These are phyloP conservation scores for Lottia gigantea DNA, from an alignment of 2,888 invertebrate species.

Conservation along the genomic window DNA sequence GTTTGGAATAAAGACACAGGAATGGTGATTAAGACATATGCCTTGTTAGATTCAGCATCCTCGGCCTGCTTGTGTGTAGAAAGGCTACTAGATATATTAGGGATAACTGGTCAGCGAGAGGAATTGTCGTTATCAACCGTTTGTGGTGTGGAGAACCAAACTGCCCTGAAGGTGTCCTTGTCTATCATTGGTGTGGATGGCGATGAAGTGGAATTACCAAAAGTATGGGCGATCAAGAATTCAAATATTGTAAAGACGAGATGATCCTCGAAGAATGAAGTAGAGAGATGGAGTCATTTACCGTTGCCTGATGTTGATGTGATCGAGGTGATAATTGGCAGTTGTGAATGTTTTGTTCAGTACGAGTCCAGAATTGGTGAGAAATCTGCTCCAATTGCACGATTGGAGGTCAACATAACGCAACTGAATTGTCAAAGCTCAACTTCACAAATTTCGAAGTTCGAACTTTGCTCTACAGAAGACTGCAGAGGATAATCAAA, in stretches of 20 bases:
- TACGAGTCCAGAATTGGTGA: background rate
- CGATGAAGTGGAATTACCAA: background rate
- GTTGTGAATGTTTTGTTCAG: slow-evolving; percentile 1
- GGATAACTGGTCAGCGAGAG: background rate
- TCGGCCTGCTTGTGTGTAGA: background rate
- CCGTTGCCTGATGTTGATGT: background rate
- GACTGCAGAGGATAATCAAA: slow-evolving; percentile 14
- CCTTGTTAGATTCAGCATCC: background rate
- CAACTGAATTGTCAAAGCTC: background rate
- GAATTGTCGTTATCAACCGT: background rate
- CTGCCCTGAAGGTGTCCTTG: background rate
- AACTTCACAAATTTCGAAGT: slow-evolving; percentile 3
- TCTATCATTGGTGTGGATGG: background rate
- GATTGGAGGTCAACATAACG: background rate
- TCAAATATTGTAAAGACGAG: background rate
- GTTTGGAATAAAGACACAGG: background rate
- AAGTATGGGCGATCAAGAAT: background rate
- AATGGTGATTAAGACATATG: background rate
- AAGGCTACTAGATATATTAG: background rate
- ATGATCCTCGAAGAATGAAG: background rate
- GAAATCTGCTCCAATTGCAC: background rate
- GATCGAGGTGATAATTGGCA: background rate
- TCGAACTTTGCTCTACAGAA: slow-evolving; percentile 12
- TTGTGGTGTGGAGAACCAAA: background rate
- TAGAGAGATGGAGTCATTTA: background rate